phyloP scores from a whole-genome alignment of 2,888 invertebrate genomes.

The Drosophila buzzatii region DNA sequence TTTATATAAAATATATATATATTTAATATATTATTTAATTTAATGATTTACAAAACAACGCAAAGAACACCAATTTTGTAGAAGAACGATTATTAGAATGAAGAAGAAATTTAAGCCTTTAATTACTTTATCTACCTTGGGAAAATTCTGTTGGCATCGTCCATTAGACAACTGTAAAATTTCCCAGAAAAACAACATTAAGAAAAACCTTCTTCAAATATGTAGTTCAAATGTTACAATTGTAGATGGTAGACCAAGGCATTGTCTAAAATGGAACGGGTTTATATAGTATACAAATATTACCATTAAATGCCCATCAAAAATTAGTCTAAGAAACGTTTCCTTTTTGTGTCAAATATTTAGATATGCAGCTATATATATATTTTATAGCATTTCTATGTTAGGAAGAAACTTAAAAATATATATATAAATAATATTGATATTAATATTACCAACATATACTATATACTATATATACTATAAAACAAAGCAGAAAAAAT shows the following conservation, averaged over 20 bases:
- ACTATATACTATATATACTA: slow-evolving; percentile 15
- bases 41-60: slow-evolving; percentile 63
- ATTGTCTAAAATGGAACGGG: slow-evolving; percentile 53
- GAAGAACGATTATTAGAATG: slow-evolving; percentile 30
- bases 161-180: slow-evolving; percentile 32
- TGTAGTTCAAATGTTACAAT: slow-evolving; percentile 39
- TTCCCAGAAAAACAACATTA: slow-evolving; percentile 18
- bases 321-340: slow-evolving; percentile 50
- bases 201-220: slow-evolving; percentile 24
- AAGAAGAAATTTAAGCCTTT: slow-evolving; percentile 61
- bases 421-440: slow-evolving; percentile 3
- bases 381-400: slow-evolving; percentile 62
- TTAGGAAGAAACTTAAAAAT: slow-evolving; percentile 23
- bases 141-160: slow-evolving; percentile 56
- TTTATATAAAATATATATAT: slow-evolving; percentile 43
- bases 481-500: slow-evolving; percentile 42
- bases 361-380: slow-evolving; percentile 50
- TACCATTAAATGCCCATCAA: slow-evolving; percentile 27
- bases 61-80: slow-evolving; percentile 70
- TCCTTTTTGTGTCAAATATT: slow-evolving; percentile 70
- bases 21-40: slow-evolving; percentile 38
- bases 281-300: slow-evolving; percentile 31
- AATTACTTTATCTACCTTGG: slow-evolving; percentile 82
- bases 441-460: slow-evolving; percentile 6
- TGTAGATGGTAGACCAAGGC: slow-evolving; percentile 48